phyloP scores from a whole-genome alignment of 2,888 invertebrate genomes.

The Amiota communis region DNA sequence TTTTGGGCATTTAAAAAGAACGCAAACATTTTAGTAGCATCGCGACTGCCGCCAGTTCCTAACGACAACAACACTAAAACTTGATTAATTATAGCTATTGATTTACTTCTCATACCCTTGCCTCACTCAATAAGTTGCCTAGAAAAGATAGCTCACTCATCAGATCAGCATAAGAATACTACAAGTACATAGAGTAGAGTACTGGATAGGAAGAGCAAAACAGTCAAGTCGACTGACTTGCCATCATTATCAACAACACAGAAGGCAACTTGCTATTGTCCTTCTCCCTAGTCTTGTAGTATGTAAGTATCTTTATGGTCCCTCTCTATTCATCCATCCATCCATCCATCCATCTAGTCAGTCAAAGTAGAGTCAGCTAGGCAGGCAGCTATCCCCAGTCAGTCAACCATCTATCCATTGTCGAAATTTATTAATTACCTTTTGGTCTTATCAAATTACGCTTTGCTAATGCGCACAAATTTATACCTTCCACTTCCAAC shows the following conservation, averaged over 20 bases:
- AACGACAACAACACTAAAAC: conserved; percentile 44
- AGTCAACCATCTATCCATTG: conserved; percentile 40
- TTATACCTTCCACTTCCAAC: conserved; percentile 54
- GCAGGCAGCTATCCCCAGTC: background rate
- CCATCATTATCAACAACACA: too few relatives aligned
- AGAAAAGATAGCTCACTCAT: conserved; percentile 9
- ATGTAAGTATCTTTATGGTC: background rate
- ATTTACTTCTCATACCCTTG: conserved; percentile 55
- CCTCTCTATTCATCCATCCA: background rate
- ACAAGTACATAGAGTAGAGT: background rate
- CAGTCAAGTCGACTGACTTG: conserved; percentile 13
- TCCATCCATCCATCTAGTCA: background rate
- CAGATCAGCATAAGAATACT: conserved; percentile 26
- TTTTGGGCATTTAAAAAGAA: conserved; percentile 36
- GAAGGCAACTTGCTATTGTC: too few relatives aligned
- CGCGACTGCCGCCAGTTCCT: background rate
- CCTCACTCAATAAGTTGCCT: conserved; percentile 52
- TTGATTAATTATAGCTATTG: conserved; percentile 66
- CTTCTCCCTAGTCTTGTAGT: background rate
- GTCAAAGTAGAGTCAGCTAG: background rate
- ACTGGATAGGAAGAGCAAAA: background rate
- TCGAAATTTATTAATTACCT: conserved; percentile 72
- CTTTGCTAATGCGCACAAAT: conserved; percentile 69
- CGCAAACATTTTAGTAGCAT: too few relatives aligned
- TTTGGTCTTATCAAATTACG: conserved; percentile 71